Percentiles rank a stretch among this genome's conserved stretches.
Conservation (phyloP, 2,113 vertebrate genomes). For the Sander vitreus region DNA sequence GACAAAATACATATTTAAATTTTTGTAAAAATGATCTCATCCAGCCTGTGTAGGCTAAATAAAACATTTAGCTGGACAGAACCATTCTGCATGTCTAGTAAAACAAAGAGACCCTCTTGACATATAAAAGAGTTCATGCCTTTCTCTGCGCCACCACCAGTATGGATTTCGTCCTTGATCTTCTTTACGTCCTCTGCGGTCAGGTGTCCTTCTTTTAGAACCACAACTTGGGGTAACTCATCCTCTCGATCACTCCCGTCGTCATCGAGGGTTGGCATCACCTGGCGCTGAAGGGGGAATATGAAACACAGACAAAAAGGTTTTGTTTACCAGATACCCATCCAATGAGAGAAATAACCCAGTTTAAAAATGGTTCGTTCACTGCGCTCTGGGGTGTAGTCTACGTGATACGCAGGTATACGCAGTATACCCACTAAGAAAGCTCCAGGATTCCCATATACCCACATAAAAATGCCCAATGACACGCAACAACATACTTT, state of each 20-base stretch:
- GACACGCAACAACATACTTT: too few species aligned
- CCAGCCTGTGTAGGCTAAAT: too few species aligned
- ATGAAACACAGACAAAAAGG: neutral
- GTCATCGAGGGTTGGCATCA: conserved; percentile 85
- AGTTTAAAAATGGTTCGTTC: neutral
- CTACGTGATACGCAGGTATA: too few species aligned
- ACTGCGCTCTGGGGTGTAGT: neutral
- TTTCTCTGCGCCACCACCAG: conserved; percentile 80
- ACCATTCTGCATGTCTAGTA: too few species aligned
- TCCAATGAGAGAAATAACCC: neutral
- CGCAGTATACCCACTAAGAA: too few species aligned
- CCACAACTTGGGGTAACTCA: conserved; percentile 94
- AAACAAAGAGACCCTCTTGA: neutral
- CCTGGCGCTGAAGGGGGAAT: conserved; percentile 82
- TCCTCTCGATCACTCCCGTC: conserved; percentile 94
- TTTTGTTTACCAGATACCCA: neutral
- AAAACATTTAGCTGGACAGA: neutral
- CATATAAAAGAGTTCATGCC: conserved; percentile 34
- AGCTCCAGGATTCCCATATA: too few species aligned
- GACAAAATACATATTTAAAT: neutral
- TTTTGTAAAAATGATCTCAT: too few species aligned
- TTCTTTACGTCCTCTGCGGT: conserved; percentile 91
- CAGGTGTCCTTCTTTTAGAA: conserved; percentile 91
- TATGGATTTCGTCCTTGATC: conserved; percentile 81
- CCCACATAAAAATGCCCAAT: too few species aligned